Conservation (phyloP, 2,113 vertebrate genomes). For the Narcine bancroftii region DNA sequence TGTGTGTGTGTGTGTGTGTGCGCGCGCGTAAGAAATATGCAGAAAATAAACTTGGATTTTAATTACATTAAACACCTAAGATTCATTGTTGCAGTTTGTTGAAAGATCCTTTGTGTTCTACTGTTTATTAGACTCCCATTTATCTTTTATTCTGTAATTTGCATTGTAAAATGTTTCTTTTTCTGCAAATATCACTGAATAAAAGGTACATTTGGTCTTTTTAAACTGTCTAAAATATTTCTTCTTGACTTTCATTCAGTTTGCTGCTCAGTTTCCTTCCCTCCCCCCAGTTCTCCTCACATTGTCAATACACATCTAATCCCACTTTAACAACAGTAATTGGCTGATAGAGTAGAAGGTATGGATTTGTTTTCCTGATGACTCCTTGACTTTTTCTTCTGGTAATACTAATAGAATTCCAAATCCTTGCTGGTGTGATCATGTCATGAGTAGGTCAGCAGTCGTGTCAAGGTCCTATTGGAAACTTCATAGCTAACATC, state of each 20-base stretch:
- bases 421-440: slow-evolving; percentile 90
- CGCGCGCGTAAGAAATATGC: too few species aligned
- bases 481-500: slow-evolving; percentile 95
- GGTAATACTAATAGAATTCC: slow-evolving; percentile 99
- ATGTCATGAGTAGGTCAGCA: slow-evolving; percentile 97
- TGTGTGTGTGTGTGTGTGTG: too few species aligned
- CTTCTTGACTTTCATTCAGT: slow-evolving; percentile 54
- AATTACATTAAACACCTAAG: slow-evolving; percentile 5
- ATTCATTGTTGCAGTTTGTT: not conserved
- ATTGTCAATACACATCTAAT: slow-evolving; percentile 99
- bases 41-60: not conserved
- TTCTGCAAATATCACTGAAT: not conserved
- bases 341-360: slow-evolving; percentile 99
- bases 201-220: slow-evolving; percentile 14
- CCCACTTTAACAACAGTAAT: slow-evolving; percentile 99
- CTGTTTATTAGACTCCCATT: not conserved
- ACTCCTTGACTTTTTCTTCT: slow-evolving; percentile 96
- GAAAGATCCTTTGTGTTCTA: not conserved
- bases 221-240: slow-evolving; percentile 16
- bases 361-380: slow-evolving; percentile 99
- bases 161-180: slow-evolving; percentile 25
- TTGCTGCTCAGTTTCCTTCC: slow-evolving; percentile 80
- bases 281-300: slow-evolving; percentile 50
- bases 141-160: not conserved
- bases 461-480: slow-evolving; percentile 99